These are phyloP conservation scores for Chionodraco myersi DNA, from an alignment of 2,113 vertebrate species.

Conservation along the genomic window DNA sequence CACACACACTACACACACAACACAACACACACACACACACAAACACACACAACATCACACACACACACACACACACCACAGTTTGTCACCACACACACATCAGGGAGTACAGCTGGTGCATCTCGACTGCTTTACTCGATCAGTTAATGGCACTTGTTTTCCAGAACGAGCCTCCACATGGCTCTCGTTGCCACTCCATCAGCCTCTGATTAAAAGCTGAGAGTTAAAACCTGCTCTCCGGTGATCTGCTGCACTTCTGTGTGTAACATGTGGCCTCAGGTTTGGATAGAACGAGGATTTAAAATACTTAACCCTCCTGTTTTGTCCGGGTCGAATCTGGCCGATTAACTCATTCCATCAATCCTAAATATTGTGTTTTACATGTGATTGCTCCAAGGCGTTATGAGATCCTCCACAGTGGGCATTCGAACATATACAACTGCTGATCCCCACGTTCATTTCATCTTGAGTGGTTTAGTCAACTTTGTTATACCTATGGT, in stretches of 20 bases:
- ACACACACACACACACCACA: background rate
- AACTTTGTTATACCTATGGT: no score
- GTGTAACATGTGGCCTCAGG: background rate
- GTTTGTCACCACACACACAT: slow-evolving; percentile 20
- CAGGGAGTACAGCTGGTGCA: slow-evolving; percentile 59
- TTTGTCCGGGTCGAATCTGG: no score
- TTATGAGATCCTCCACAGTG: no score
- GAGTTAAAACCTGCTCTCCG: slow-evolving; percentile 34
- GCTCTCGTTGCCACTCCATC: slow-evolving; percentile 48
- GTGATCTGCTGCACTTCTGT: slow-evolving; percentile 23
- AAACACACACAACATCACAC: background rate
- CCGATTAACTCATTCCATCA: no score
- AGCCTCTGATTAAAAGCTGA: slow-evolving; percentile 59
- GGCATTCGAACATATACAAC: no score
- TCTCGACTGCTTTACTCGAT: slow-evolving; percentile 62
- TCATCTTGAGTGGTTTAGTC: no score
- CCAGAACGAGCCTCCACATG: slow-evolving; percentile 66
- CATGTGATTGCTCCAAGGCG: no score
- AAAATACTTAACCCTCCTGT: slow-evolving; percentile 8
- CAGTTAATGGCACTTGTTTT: slow-evolving; percentile 70
- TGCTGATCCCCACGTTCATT: no score
- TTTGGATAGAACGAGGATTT: background rate
- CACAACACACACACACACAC: background rate
- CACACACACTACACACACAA: background rate
- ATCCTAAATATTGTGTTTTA: no score